phyloP scores from a whole-genome alignment of 2,888 invertebrate genomes.

The Hypomecis punctinalis region DNA sequence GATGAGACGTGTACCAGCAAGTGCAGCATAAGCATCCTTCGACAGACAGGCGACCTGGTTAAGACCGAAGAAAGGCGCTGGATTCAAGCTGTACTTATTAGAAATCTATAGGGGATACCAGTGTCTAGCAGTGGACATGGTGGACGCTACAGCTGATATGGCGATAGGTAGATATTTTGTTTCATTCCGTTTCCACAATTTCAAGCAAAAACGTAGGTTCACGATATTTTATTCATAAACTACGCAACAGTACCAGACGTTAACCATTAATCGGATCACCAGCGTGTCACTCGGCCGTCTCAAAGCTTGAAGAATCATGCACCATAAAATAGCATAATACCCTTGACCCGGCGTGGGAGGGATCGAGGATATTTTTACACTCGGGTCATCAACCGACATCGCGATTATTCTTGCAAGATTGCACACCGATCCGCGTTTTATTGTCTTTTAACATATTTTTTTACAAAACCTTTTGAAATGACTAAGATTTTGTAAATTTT shows the following conservation, averaged over 20 bases:
- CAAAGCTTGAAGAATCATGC: constrained; percentile 43
- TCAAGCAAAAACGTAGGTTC: too few relatives aligned
- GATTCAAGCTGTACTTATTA: too few relatives aligned
- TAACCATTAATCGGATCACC: constrained; percentile 8
- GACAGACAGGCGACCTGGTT: too few relatives aligned
- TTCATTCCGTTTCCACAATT: too few relatives aligned
- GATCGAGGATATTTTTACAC: constrained; percentile 67
- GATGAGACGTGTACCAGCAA: too few relatives aligned
- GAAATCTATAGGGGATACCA: too few relatives aligned
- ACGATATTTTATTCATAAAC: too few relatives aligned
- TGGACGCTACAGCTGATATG: too few relatives aligned
- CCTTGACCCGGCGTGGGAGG: constrained; percentile 76
- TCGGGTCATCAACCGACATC: constrained; percentile 67
- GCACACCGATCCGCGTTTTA: constrained; percentile 47
- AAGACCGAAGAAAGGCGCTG: too few relatives aligned
- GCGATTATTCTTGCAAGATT: constrained; percentile 54
- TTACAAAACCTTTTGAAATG: constrained; percentile 15
- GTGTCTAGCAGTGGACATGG: too few relatives aligned
- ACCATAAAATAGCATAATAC: constrained; percentile 50
- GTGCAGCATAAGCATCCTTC: too few relatives aligned
- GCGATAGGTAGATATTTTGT: too few relatives aligned
- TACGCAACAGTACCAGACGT: constrained; percentile 1
- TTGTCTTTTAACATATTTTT: constrained; percentile 39
- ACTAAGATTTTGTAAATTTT: neutral
- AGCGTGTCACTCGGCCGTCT: constrained; percentile 8